Base-by-base conservation (phyloP, 2,113 vertebrate species). In the Pedionomus torquatus region DNA sequence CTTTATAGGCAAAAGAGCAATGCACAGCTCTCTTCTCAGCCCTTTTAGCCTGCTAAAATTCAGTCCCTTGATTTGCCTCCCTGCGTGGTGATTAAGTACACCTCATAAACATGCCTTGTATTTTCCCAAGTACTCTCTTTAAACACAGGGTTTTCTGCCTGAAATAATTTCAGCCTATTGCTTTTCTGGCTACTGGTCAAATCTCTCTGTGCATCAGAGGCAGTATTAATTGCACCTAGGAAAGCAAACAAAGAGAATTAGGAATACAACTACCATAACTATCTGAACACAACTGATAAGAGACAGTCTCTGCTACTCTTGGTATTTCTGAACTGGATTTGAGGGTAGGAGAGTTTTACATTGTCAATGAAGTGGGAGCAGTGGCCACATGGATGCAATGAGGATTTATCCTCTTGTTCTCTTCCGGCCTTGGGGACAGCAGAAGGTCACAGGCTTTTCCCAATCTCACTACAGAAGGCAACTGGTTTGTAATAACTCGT, bases 21-120 rank as follows among this genome's bases (percentile, higher is more conserved):
- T 74, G 68, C n/a, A 46, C 26, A 93, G 48, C 84, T 82, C 75
- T 95, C 37, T 52, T 75, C 77, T 91, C 81, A 69, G 58, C 78
- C 69, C 79, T 92, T 96, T 95, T 93, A 94, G 76, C 68, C 58
- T 96, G 85, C 41, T 95, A 41, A 97, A 95, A 87, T 87, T 77
- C 17, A 64, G 35, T 49, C 26, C 87, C 76, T 95, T 88, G 72
- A 89, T 95, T 89, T 95, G 63, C 70, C 49, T 92, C 79, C 60
- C 58, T 95, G 46, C 37, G 44, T 61, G 74, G 65, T 95, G 94
- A 97, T 96, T 90, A 95, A 95, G 55, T 85, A 51, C 43, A 55
- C 80, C 71, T 95, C 10, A 0, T 92, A 96, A 96, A 94, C 72
- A 87, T 58, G 35, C 41, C 64, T 69, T 78, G 76, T 81, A 44